phyloP scores from a whole-genome alignment of 23 tunicate species.

The Trididemnum miniatum region DNA sequence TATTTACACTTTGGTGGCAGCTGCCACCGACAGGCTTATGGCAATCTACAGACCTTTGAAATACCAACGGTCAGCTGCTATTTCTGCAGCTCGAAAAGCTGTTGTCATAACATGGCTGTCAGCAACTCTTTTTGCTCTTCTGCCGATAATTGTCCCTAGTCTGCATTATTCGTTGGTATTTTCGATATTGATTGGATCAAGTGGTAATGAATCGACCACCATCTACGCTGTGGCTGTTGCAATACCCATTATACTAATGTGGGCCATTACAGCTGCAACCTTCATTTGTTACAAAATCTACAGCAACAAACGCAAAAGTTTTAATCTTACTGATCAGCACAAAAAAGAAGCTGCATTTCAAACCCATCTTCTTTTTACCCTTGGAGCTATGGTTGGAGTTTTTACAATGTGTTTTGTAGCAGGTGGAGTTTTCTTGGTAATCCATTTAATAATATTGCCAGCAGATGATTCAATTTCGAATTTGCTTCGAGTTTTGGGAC shows the following conservation, averaged over 20 bases:
- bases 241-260: constrained; percentile 57
- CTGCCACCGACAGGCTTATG: background rate
- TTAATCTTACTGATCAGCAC: background rate
- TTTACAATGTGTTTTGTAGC: constrained; percentile 57
- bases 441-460: too few relatives aligned
- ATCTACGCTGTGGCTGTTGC: too few relatives aligned
- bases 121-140: too few relatives aligned
- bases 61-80: background rate
- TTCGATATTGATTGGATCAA: too few relatives aligned
- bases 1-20: background rate
- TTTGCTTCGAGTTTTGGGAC: too few relatives aligned
- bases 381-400: constrained; percentile 69
- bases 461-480: too few relatives aligned
- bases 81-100: background rate
- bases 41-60: background rate
- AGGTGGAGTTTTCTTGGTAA: too few relatives aligned
- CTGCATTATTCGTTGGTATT: too few relatives aligned
- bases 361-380: constrained; percentile 47
- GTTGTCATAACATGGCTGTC: background rate
- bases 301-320: too few relatives aligned
- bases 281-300: background rate
- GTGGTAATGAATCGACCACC: too few relatives aligned
- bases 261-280: constrained; percentile 40
- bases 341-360: constrained; percentile 21
- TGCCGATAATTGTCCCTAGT: too few relatives aligned